Base-by-base conservation (phyloP, 2,113 vertebrate genomes). In the Rhinoderma darwinii region DNA sequence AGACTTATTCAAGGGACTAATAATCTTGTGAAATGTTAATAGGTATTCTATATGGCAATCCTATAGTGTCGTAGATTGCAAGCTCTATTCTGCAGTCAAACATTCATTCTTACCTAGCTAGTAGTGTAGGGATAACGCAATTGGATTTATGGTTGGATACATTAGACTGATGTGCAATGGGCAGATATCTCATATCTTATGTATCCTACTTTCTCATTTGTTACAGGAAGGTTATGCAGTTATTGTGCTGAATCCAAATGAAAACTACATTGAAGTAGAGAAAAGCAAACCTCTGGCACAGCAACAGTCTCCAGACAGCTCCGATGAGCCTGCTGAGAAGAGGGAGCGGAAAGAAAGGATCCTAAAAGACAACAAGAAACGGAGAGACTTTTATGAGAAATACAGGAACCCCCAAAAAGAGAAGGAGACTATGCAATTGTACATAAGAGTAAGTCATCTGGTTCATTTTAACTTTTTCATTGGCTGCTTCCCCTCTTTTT, bases 401-500 rank as follows among this genome's bases (percentile, higher is more conserved):
- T 99, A 99, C 89, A 96, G 98, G 78, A 98, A 99, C 91, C 97
- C 98, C 1, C 98, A 98, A 92, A 98, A 96, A 92, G 98, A 99
- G 90, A 96, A 94, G 50, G 97, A 99, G 93, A 97, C 94, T 4
- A 92, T 96, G 81, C 96, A 96, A 89, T 92, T 98, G 88, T 97
- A 95, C 61, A 96, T 99, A 92, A 95, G 97, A 94, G 98, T 99
- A 93, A 96, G 97, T 93, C 63, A 73, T 4, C 81, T 18, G 5
- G 20, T 20, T 22, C 39, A 74, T 27, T 74, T 43, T n/a, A n/a
- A n/a, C n/a, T n/a, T n/a, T n/a, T 32, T 18, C 17, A 37, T 4
- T 74, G 37, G 4, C 1, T 2, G 0, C 30, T 70, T n/a, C 12
- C 18, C n/a, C n/a, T n/a, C n/a, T 9, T 25, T 73, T 35, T 37